These are phyloP conservation scores for Ophonus ardosiacus DNA, from an alignment of 2,888 invertebrate species.

Conservation along the genomic window DNA sequence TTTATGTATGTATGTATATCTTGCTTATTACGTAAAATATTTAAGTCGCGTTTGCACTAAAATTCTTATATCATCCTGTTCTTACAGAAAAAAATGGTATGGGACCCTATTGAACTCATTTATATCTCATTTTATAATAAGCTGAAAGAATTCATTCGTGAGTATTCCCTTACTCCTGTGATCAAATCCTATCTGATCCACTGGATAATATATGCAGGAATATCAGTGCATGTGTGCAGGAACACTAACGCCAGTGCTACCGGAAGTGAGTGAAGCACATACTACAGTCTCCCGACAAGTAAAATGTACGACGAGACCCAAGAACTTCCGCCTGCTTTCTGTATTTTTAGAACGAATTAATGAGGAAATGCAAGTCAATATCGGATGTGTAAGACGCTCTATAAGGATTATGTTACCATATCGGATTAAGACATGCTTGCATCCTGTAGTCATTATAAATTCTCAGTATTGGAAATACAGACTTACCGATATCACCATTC, in stretches of 20 bases:
- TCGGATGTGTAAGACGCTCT: constrained; percentile 4
- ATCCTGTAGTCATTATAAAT: not conserved
- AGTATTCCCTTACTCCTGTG: not conserved
- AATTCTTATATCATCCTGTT: no score
- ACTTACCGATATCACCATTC: no score
- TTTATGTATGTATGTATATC: no score
- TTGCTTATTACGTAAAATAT: no score
- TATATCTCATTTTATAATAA: no score
- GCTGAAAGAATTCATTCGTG: no score
- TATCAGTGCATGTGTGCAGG: constrained; percentile 3
- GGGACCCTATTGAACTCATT: no score
- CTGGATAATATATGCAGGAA: constrained; percentile 36
- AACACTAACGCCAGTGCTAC: constrained; percentile 22
- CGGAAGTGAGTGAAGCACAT: constrained; percentile 29
- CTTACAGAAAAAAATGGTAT: no score
- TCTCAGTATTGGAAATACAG: not conserved
- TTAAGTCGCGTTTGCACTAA: no score
- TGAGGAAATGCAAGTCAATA: constrained; percentile 35
- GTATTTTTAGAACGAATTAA: constrained; percentile 46
- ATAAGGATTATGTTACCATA: constrained; percentile 17
- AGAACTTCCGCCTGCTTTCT: constrained; percentile 10
- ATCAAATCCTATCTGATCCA: not conserved
- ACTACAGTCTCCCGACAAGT: constrained; percentile 29
- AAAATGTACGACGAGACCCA: constrained; percentile 23
- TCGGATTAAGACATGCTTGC: constrained; percentile 1